Base-by-base conservation (phyloP, 2,888 invertebrate species). In the Ditula angustiorana region DNA sequence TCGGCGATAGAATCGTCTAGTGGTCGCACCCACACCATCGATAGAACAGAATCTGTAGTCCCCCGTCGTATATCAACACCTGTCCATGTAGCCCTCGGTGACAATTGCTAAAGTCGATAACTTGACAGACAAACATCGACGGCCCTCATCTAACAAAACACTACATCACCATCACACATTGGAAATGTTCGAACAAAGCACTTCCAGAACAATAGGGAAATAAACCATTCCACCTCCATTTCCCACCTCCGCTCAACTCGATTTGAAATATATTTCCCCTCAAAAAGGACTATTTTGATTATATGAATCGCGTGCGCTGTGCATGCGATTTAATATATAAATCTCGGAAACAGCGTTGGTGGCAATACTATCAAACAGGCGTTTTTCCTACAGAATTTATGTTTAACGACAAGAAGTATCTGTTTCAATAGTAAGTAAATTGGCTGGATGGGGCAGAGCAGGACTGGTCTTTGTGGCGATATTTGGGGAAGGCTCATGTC, bases 121-220 rank as follows among this genome's bases (percentile, higher is more conserved):
- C 77, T 78, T 77, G 69, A 77, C 75, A 72, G 74, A 67, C 71
- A 69, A 70, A 73, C 68, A 66, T 49, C 66, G 59, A 56, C 59
- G 64, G 69, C 60, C 64, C 53, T 49, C 68, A 57, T 64, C 69
- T 56, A 71, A 74, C 74, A 75, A 82, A 81, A 83, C 74, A 76
- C 76, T 71, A 66, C 68, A 68, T 57, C 67, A 59, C 63, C 63
- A 69, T 69, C 67, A 66, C 69, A 71, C 70, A 72, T 68, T 72
- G 70, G 68, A 74, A 74, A 72, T 74, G 66, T 73, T 74, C 74
- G 77, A 79, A 83, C 82, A 81, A 84, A 84, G 75, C 83, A 79
- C 77, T 75, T 78, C 79, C 74, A 67, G 77, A 82, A 90, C 90
- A 90, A 89, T 89, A 86, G 87, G 80, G 80, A 85, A 83, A 89